Base-by-base conservation (phyloP, 2,888 invertebrate genomes). In the Dyspetes luteomarginatus region DNA sequence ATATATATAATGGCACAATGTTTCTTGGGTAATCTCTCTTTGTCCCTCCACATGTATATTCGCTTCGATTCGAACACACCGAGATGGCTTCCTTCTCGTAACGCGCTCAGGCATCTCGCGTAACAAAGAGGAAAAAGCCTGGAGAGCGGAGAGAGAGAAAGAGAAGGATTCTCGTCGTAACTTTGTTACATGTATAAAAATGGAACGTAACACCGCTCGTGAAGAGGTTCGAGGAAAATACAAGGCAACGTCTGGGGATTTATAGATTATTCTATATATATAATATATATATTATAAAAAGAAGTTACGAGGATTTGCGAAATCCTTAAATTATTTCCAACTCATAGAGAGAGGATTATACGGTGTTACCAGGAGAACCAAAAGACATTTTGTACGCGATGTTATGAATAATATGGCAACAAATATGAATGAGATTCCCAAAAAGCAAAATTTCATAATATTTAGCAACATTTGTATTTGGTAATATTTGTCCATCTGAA, bases 71-170 rank as follows among this genome's bases (percentile, higher is more conserved):
- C 56, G 43, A 69, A 77, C 62, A 69, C 64, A 24, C 69, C 58
- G 64, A 64, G 71, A 76, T 64, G 74, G 69, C 65, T 79, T 79
- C 69, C 48, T 64, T 65, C 65, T 71, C 64, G 65, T 72, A 71
- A 72, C 74, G 43, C 68, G 30, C 19, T n/a, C n/a, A n/a, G n/a
- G 26, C n/a, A 19, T 17, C 56, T 41, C 52, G 64, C 56, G 55
- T 65, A 60, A 67, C 48, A 41, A 74, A 60, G 45, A 55, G 73
- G 52, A 67, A 73, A 58, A 56, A 9, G 15, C 5, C 15, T 12
- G 9, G 52, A 56, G 79, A 22, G 19, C 41, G 41, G 48, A 17
- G 17, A 24, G 48, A 56, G 36, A 26, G 36, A 36, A 12, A 36
- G 9, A 36, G 12, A 45, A 4, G 15, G 4, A 62, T 9, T 62